phyloP scores from a whole-genome alignment of 2,888 invertebrate species.

The Stenurella melanura region DNA sequence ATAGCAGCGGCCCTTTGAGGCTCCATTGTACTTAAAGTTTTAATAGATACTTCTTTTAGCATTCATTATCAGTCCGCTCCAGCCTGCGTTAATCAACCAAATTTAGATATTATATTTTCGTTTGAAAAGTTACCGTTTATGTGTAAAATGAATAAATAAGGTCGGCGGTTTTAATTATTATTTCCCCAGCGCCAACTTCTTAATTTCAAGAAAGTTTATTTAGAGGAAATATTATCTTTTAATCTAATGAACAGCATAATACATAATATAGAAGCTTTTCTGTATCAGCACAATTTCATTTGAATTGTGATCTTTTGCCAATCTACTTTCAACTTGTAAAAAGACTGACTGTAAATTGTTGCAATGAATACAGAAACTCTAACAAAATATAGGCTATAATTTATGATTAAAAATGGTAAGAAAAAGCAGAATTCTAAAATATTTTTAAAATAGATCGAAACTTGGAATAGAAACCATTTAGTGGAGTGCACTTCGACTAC shows the following conservation, averaged over 20 bases:
- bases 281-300: not conserved
- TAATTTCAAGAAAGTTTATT: slow-evolving; percentile 62
- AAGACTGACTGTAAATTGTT: no score
- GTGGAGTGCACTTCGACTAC: no score
- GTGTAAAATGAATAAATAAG: slow-evolving; percentile 71
- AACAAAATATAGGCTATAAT: no score
- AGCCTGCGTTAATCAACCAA: slow-evolving; percentile 71
- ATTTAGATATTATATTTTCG: slow-evolving; percentile 67
- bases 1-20: slow-evolving; percentile 62
- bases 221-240: slow-evolving; percentile 62
- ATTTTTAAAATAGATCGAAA: no score
- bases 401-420: no score
- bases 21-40: slow-evolving; percentile 71
- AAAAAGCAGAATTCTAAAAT: no score
- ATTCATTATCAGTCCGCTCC: slow-evolving; percentile 72
- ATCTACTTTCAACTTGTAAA: no score
- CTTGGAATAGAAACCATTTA: no score
- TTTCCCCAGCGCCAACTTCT: slow-evolving; percentile 61
- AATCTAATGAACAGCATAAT: slow-evolving; percentile 53
- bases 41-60: slow-evolving; percentile 74
- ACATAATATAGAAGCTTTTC: not conserved
- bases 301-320: no score
- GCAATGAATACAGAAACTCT: no score
- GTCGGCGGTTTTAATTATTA: slow-evolving; percentile 69
- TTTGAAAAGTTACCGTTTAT: slow-evolving; percentile 68